Percentiles rank a stretch among this genome's conserved stretches.
Conservation (phyloP, 2,797 vertebrate genomes). For the Malacoctenus gilli region DNA sequence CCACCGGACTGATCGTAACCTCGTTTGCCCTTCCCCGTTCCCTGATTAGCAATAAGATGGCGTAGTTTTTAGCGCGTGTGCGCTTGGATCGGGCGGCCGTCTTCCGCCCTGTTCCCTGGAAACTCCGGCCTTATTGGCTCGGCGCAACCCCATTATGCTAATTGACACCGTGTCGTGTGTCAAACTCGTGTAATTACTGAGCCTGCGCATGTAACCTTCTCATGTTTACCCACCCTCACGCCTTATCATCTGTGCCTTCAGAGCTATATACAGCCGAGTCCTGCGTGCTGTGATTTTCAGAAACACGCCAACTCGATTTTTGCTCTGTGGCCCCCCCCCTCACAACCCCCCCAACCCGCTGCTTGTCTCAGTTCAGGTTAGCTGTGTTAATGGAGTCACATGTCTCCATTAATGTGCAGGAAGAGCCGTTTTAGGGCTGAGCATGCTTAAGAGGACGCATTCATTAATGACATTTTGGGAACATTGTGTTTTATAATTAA, state of each 20-base stretch:
- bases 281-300: constrained; percentile 48
- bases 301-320: constrained; percentile 34
- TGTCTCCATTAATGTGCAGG: constrained; percentile 55
- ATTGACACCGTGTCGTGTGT: constrained; percentile 54
- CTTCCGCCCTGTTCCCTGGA: constrained; percentile 14
- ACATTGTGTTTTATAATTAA: constrained; percentile 65
- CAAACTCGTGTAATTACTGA: constrained; percentile 56
- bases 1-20: neutral
- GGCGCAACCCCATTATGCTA: constrained; percentile 44
- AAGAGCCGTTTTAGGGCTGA: constrained; percentile 35
- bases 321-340: constrained; percentile 2
- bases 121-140: constrained; percentile 31
- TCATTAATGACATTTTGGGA: constrained; percentile 65
- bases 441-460: constrained; percentile 48
- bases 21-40: neutral
- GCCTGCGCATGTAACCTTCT: constrained; percentile 54
- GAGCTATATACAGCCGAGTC: constrained; percentile 32
- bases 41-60: neutral
- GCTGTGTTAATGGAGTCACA: constrained; percentile 66
- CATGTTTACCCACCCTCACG: constrained; percentile 55
- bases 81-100: neutral
- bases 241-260: constrained; percentile 38
- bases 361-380: constrained; percentile 33
- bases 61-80: neutral
- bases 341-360: neutral